These are phyloP conservation scores for Polia nebulosa DNA, from an alignment of 2,888 invertebrate species.

Conservation along the genomic window DNA sequence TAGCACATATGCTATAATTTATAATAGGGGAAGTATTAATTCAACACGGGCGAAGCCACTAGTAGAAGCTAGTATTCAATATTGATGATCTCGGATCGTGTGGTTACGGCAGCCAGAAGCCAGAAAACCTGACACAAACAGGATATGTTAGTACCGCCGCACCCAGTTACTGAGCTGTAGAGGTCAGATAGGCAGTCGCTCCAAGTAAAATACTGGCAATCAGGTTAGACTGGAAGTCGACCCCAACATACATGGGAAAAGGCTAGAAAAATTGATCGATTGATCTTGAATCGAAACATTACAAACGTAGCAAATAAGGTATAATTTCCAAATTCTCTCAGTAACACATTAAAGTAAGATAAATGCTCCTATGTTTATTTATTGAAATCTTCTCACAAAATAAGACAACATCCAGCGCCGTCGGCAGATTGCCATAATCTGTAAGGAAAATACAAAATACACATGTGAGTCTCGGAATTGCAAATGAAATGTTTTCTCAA, in stretches of 20 bases:
- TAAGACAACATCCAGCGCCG: constrained; percentile 28
- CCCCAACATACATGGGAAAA: no score
- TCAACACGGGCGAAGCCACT: no score
- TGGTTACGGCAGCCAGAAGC: neutral
- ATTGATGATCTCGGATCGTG: neutral
- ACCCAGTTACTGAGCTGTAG: neutral
- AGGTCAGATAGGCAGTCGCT: neutral
- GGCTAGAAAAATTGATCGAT: neutral
- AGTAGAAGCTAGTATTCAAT: no score
- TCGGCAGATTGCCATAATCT: constrained; percentile 56
- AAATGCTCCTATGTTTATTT: constrained; percentile 3
- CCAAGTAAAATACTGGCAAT: no score
- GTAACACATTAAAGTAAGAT: neutral
- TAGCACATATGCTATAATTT: no score
- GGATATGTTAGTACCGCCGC: neutral
- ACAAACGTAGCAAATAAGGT: neutral
- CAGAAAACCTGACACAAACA: neutral
- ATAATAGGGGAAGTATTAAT: no score
- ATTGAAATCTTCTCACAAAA: constrained; percentile 3
- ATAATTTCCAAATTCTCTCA: constrained; percentile 1
- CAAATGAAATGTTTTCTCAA: constrained; percentile 79
- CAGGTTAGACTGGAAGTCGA: neutral
- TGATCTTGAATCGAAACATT: neutral
- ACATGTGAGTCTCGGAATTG: constrained; percentile 71
- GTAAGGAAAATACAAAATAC: constrained; percentile 60